Evolutionary conservation across 2,797 vertebrate species (phyloP), one percentile per base, ranked within the genome.

Genomic region (Xyrichtys novacula): DNA sequence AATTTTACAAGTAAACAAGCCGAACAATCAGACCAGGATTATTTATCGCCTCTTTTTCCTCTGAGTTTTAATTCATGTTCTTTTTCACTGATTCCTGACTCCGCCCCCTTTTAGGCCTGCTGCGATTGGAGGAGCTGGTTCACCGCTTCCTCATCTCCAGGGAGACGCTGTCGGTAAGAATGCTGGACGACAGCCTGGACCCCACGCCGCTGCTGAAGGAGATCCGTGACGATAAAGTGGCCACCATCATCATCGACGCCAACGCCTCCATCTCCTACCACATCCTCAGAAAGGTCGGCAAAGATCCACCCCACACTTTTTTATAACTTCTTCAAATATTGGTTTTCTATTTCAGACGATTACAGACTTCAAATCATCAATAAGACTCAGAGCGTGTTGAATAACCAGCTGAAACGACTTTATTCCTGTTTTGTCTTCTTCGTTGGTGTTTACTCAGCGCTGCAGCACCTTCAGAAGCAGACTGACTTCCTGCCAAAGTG

Each of bases 171-270:
- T 97, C 96, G 0, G 94, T 97, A 77, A 90, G 96, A 50, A 96
- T 98, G 95, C 89, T 98, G 84, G 96, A 97, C 0, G 95, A 96
- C 39, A 93, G 91, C 80, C 89, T 94, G 64, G 96, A 97, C 82
- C 96, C 96, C 15, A 98, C 96, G 0, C 96, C 96, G 0, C 78
- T 98, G 64, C 93, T 98, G 74, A 98, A 98, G 89, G 96, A 98
- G 93, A 98, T 98, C 78, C 93, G 96, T 0, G 96, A 98, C 0
- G 96, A 98, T 90, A 97, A 97, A 74, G 93, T 97, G 76, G 95
- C 95, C 34, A 97, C 96, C 63, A 96, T 98, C 91, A 96, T 98
- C 89, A 95, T 97, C 0, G 96, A 98, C 0, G 96, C 95, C 83
- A 96, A 96, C 0, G 95, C 96, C 40, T 95, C 96, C 43, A 86